These are phyloP conservation scores for Hylia prasina DNA, from an alignment of 2,113 vertebrate species.

Conservation along the genomic window DNA sequence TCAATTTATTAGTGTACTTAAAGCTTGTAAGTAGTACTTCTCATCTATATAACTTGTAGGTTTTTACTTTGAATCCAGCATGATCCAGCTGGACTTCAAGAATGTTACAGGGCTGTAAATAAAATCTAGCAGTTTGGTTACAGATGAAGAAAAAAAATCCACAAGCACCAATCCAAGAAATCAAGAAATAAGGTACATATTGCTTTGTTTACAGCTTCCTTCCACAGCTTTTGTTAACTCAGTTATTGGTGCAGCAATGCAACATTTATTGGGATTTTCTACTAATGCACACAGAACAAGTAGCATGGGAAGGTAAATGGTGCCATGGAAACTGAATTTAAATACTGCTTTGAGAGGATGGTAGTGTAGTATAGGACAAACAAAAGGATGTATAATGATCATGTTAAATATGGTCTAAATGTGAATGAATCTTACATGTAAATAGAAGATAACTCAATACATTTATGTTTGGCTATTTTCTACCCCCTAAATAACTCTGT, in stretches of 20 bases:
- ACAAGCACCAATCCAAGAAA: neutral
- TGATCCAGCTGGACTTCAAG: neutral
- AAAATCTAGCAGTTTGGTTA: neutral
- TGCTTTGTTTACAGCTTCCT: neutral
- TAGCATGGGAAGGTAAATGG: neutral
- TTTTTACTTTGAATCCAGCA: neutral
- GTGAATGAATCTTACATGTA: neutral
- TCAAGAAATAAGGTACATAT: neutral
- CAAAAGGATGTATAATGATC: neutral
- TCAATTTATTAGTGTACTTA: neutral
- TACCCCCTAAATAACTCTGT: neutral
- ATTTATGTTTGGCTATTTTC: neutral
- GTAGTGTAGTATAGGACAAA: neutral
- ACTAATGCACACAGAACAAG: neutral
- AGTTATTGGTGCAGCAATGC: neutral
- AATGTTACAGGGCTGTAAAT: neutral
- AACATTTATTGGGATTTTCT: neutral
- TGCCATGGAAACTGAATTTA: conserved; percentile 30
- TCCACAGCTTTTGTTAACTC: neutral
- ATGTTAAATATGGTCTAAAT: neutral
- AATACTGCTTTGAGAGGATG: neutral
- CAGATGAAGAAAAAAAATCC: neutral
- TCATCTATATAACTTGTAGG: neutral
- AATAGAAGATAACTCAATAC: neutral
- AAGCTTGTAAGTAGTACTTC: neutral